phyloP scores from a whole-genome alignment of 2,113 vertebrate genomes.

The Myiozetetes cayanensis region DNA sequence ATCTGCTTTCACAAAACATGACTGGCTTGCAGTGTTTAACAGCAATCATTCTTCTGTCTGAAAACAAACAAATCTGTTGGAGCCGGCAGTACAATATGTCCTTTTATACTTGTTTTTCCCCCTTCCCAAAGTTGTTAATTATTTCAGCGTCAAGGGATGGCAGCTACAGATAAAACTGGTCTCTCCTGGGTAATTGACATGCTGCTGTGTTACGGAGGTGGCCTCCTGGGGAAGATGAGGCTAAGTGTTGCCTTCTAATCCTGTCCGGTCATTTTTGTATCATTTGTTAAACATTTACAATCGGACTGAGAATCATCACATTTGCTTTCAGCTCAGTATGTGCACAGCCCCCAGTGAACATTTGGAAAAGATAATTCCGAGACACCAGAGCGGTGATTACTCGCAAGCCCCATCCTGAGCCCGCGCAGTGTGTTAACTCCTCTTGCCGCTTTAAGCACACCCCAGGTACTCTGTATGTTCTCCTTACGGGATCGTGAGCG shows the following conservation, averaged over 20 bases:
- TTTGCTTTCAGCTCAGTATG: slow-evolving; percentile 51
- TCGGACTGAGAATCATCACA: slow-evolving; percentile 6
- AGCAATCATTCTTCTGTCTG: slow-evolving; percentile 15
- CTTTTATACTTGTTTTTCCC: neutral
- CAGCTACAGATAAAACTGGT: neutral
- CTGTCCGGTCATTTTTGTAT: slow-evolving; percentile 16
- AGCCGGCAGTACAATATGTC: slow-evolving; percentile 24
- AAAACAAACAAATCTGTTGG: slow-evolving; percentile 44
- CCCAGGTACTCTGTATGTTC: neutral
- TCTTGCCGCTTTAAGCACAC: slow-evolving; percentile 21
- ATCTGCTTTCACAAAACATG: slow-evolving; percentile 26
- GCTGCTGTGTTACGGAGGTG: neutral
- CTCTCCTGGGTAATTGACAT: neutral
- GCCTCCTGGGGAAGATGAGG: slow-evolving; percentile 3
- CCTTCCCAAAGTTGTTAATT: slow-evolving; percentile 21
- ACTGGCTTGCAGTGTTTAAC: slow-evolving; percentile 19
- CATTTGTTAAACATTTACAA: neutral
- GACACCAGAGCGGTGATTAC: slow-evolving; percentile 14
- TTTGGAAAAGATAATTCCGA: slow-evolving; percentile 41
- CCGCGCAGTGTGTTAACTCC: neutral
- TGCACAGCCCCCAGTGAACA: slow-evolving; percentile 12
- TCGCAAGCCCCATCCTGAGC: slow-evolving; percentile 27
- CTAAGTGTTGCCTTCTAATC: slow-evolving; percentile 20
- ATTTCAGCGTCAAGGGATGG: neutral
- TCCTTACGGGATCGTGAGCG: neutral